Conservation (phyloP, 2,113 vertebrate species). For the Hyaena hyaena region DNA sequence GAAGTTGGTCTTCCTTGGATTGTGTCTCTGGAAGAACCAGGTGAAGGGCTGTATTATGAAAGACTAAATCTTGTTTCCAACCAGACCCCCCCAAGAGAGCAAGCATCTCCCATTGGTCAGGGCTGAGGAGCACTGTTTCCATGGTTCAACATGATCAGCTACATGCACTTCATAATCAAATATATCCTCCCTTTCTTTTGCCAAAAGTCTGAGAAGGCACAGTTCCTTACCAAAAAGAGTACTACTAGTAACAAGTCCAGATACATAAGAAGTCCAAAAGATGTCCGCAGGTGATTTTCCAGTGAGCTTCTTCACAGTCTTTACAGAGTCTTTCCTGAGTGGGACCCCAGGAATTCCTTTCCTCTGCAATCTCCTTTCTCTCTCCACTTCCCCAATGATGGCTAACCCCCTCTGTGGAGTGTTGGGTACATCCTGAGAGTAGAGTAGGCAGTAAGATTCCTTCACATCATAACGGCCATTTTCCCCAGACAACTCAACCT, state of each 20-base stretch:
- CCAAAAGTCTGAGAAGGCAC: neutral
- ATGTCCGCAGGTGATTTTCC: neutral
- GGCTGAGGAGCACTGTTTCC: neutral
- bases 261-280: neutral
- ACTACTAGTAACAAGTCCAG: neutral
- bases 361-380: neutral
- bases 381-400: neutral
- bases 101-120: neutral
- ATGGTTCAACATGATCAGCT: neutral
- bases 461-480: neutral
- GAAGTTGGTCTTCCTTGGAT: neutral
- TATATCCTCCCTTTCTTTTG: neutral
- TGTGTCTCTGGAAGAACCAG: neutral
- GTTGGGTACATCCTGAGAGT: neutral
- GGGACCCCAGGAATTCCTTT: neutral
- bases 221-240: neutral
- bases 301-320: neutral
- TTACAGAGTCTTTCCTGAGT: neutral
- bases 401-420: rapidly evolving
- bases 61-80: neutral
- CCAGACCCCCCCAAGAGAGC: neutral
- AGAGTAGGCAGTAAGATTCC: neutral
- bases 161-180: neutral
- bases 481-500: neutral
- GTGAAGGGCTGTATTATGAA: neutral